Conservation (phyloP, 1,140 invertebrate genomes). For the fruit fly (Drosophila melanogaster) region DNA sequence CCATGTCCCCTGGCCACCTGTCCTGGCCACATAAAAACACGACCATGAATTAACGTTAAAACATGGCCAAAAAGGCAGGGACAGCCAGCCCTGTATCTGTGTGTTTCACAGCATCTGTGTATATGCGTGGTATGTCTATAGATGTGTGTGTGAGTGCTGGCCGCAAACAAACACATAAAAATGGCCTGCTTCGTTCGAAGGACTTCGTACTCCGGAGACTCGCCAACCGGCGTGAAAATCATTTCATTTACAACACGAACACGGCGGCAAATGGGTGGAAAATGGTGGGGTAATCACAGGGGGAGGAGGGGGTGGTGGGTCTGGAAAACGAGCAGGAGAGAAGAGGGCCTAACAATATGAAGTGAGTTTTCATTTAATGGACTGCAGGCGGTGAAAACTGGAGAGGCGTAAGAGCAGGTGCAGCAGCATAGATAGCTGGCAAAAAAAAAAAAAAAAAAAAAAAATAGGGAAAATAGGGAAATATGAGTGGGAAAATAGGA, state of each 20-base stretch:
- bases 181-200: slow-evolving; percentile 56
- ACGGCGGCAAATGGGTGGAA: slow-evolving; percentile 23
- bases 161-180: slow-evolving; percentile 82
- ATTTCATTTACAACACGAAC: slow-evolving; percentile 81
- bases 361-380: slow-evolving; percentile 79
- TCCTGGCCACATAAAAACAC: slow-evolving; percentile 78
- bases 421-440: slow-evolving; percentile 26
- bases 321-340: slow-evolving; percentile 15
- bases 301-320: not conserved
- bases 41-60: slow-evolving; percentile 84
- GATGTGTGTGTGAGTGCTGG: slow-evolving; percentile 7
- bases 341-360: slow-evolving; percentile 63
- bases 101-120: not conserved
- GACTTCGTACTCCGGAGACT: slow-evolving; percentile 18
- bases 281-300: slow-evolving; percentile 4
- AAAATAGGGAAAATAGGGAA: not conserved
- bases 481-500: slow-evolving; percentile 1
- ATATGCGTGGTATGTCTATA: not conserved
- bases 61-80: slow-evolving; percentile 79
- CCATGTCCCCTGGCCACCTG: slow-evolving; percentile 27
- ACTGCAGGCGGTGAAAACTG: slow-evolving; percentile 57
- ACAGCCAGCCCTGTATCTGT: not conserved
- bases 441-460: not conserved
- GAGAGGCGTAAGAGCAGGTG: slow-evolving; percentile 26
- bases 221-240: slow-evolving; percentile 70